phyloP scores from a whole-genome alignment of 2,797 vertebrate species.

The Micrastur ruficollis region DNA sequence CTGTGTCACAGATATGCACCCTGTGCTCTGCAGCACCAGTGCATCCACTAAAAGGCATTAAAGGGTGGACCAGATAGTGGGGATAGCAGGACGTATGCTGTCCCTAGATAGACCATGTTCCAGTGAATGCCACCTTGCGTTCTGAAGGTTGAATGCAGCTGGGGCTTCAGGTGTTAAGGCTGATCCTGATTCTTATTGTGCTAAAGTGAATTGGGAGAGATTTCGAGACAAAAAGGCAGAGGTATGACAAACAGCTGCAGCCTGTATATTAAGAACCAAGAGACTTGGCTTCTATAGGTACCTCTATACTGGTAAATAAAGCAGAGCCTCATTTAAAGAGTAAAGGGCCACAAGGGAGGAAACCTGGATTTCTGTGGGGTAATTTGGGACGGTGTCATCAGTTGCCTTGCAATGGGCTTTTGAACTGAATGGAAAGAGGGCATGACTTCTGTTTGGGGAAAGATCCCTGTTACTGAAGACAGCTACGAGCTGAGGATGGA shows the following conservation, averaged over 20 bases:
- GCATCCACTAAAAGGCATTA: neutral
- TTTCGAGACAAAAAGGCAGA: neutral
- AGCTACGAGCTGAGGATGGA: neutral
- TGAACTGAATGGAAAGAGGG: neutral
- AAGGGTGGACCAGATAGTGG: neutral
- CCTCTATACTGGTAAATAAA: neutral
- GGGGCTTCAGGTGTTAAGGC: neutral
- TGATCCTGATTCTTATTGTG: neutral
- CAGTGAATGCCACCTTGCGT: neutral
- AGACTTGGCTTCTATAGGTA: neutral
- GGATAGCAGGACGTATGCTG: neutral
- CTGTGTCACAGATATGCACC: neutral
- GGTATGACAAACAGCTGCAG: neutral
- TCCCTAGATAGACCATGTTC: neutral
- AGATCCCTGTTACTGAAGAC: fast-evolving
- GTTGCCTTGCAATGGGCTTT: neutral
- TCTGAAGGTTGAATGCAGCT: neutral
- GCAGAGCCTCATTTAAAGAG: neutral
- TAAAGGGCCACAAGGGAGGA: neutral
- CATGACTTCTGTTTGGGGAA: neutral
- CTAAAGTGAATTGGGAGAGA: neutral
- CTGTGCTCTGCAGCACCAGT: neutral
- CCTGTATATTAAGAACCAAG: neutral
- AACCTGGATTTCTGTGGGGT: neutral
- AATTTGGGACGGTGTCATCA: neutral